phyloP scores from a whole-genome alignment of 2,888 invertebrate species.

The Oxytorus armatus region DNA sequence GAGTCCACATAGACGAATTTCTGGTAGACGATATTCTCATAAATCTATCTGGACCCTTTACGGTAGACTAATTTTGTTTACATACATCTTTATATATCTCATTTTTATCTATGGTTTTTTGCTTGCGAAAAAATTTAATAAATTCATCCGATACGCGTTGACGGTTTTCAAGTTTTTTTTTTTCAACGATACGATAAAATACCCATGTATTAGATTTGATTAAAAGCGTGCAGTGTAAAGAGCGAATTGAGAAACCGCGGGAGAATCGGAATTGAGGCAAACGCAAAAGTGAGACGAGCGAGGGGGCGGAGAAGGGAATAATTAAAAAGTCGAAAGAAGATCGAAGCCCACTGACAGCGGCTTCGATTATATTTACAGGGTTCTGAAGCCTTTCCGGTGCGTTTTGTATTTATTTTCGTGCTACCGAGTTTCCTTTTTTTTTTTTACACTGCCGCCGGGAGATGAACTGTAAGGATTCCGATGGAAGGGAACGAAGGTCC shows the following conservation, averaged over 20 bases:
- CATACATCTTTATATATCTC: too few relatives aligned
- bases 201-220: too few relatives aligned
- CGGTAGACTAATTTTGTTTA: too few relatives aligned
- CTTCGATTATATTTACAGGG: constrained; percentile 36
- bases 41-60: too few relatives aligned
- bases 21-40: too few relatives aligned
- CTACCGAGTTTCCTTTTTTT: constrained; percentile 21
- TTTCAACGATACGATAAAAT: too few relatives aligned
- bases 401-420: constrained; percentile 52
- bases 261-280: neutral
- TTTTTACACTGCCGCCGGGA: constrained; percentile 5
- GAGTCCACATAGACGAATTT: too few relatives aligned
- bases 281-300: neutral
- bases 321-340: constrained; percentile 53
- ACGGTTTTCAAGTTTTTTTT: too few relatives aligned
- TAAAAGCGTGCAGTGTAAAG: too few relatives aligned
- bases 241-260: neutral
- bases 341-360: constrained; percentile 39
- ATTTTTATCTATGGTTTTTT: too few relatives aligned
- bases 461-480: constrained; percentile 54
- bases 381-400: constrained; percentile 54
- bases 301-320: constrained; percentile 34
- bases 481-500: constrained; percentile 14
- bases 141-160: too few relatives aligned
- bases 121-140: too few relatives aligned